Base-by-base conservation (phyloP, 2,888 invertebrate genomes). In the Aleiodes alternator region DNA sequence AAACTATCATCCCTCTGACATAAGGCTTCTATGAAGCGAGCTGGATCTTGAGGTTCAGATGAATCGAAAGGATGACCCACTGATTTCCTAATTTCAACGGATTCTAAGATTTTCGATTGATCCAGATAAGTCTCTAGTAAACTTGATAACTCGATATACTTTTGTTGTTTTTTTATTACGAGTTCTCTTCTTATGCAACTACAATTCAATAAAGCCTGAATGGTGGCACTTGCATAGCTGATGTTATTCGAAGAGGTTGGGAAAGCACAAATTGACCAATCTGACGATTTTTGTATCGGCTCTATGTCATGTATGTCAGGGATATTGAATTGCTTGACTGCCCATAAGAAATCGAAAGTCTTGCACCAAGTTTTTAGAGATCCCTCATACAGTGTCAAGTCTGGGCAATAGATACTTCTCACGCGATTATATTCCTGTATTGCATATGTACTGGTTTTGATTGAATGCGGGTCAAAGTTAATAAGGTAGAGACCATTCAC, bases 401-500 rank as follows among this genome's bases (percentile, higher is more conserved):
- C 73, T 23, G 73, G 48, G 9, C 48, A 16, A 29, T 56, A 66
- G n/a, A 50, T 14, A 14, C 64, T 29, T 53, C 79, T 73, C 29
- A 82, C 72, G 11, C 81, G 59, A 70, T 83, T 81, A 38, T 82
- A 81, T 48, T 82, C 80, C 11, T 61, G 23, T 4, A 81, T 76
- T 14, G 81, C 80, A 12, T 12, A 14, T 16, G n/a, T 53, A 51
- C 48, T 72, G 2, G 81, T 79, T 56, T 78, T 72, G 0, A 81
- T 64, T 0, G 76, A 64, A 14, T 53, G 16, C 6, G 79, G 80
- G 57, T 83, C 80, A 56, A 75, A 78, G 73, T 83, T 83, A 0
- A 82, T 80, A 14, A 83, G 70, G 55, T 83, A 79, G 3, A 81
- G 66, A 9, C 81, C 79, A 23, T 78, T 38, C 3, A 81, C 31